These are phyloP conservation scores for Acleris cristana DNA, from an alignment of 2,888 invertebrate genomes.

Conservation along the genomic window DNA sequence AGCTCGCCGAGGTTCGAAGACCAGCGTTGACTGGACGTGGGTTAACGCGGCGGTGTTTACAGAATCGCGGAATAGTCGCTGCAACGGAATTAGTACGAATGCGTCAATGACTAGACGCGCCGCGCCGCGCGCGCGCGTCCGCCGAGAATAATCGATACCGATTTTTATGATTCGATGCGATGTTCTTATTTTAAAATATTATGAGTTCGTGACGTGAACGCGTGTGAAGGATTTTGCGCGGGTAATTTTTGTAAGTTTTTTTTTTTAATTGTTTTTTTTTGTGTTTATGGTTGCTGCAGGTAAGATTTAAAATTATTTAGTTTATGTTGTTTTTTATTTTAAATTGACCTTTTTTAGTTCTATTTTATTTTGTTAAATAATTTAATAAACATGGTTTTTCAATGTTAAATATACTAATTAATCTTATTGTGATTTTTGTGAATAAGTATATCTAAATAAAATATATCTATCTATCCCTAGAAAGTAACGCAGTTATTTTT, in stretches of 20 bases:
- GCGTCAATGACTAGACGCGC: slow-evolving; percentile 79
- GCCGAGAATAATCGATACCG: slow-evolving; percentile 68
- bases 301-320: too few species aligned
- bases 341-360: not conserved
- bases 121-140: slow-evolving; percentile 64
- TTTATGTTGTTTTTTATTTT: not conserved
- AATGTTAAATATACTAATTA: too few species aligned
- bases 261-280: too few species aligned
- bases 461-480: not conserved
- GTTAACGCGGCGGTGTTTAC: slow-evolving; percentile 76
- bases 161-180: slow-evolving; percentile 78
- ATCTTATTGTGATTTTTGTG: too few species aligned
- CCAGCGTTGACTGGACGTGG: slow-evolving; percentile 60
- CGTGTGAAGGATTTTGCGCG: slow-evolving; percentile 53
- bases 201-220: slow-evolving; percentile 63
- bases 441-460: too few species aligned
- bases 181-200: slow-evolving; percentile 77
- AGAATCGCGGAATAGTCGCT: slow-evolving; percentile 81
- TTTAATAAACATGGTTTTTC: too few species aligned
- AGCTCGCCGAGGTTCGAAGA: slow-evolving; percentile 49
- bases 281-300: too few species aligned
- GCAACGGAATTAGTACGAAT: slow-evolving; percentile 83
- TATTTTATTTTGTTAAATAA: too few species aligned
- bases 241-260: slow-evolving; percentile 9
- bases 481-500: slow-evolving; percentile 31